A percentile compares a stretch with the other conserved stretches of the same genome.
phyloP scores from a whole-genome alignment of 2,888 invertebrate genomes.

The Oligia latruncula region DNA sequence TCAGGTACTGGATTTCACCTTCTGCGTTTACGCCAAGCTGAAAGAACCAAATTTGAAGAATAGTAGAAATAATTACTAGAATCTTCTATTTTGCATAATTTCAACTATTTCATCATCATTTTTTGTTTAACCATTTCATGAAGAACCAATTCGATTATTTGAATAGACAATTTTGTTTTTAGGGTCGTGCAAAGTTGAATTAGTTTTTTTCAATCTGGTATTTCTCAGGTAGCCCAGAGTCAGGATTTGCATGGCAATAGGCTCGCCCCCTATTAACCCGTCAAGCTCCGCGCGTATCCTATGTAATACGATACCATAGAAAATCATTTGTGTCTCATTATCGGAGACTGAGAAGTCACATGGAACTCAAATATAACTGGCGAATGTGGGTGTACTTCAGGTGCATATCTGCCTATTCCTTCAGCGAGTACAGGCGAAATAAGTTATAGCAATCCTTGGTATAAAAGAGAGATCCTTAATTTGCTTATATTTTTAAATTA shows the following conservation, averaged over 20 bases:
- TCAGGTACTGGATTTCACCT: conserved; percentile 91
- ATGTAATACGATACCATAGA: too few relatives aligned
- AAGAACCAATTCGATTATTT: too few relatives aligned
- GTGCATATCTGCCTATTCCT: neutral
- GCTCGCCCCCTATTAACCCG: neutral
- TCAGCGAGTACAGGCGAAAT: neutral
- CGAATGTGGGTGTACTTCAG: neutral
- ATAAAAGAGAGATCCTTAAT: neutral
- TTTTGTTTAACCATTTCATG: neutral
- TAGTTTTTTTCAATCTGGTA: neutral
- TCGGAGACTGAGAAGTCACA: too few relatives aligned
- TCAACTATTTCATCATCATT: neutral
- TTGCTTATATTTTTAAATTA: neutral
- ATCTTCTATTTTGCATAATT: neutral
- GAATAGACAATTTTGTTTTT: neutral
- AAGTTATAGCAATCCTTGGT: too few relatives aligned
- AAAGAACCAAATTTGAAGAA: neutral
- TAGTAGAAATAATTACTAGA: neutral
- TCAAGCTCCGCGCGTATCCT: too few relatives aligned
- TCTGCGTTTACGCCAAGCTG: conserved; percentile 87
- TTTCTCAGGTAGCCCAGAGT: too few relatives aligned
- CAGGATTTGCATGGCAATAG: too few relatives aligned
- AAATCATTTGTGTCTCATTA: too few relatives aligned
- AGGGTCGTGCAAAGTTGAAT: neutral
- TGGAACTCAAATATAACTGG: neutral